Percentiles rank a stretch among this genome's conserved stretches.
phyloP scores from a whole-genome alignment of 2,888 invertebrate genomes.

The Plagodis pulveraria region DNA sequence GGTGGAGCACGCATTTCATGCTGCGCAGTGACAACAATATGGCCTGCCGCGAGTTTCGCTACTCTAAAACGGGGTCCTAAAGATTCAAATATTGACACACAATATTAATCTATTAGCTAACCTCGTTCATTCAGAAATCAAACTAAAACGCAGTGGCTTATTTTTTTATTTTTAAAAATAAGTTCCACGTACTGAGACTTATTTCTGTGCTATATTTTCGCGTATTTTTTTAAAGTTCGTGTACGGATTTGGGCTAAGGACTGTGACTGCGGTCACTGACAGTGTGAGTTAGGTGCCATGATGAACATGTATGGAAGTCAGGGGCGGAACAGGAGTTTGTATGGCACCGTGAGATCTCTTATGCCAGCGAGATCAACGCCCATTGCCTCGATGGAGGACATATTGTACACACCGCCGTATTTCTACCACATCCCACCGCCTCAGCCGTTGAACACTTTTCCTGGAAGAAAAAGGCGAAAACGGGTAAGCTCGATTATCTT shows the following conservation, averaged over 20 bases:
- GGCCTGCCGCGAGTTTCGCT: slow-evolving; percentile 51
- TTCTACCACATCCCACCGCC: slow-evolving; percentile 78
- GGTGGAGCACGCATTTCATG: slow-evolving; percentile 59
- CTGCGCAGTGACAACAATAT: slow-evolving; percentile 52
- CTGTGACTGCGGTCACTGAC: neutral
- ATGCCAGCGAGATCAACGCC: slow-evolving; percentile 65
- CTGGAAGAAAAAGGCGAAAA: slow-evolving; percentile 78
- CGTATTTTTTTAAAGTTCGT: slow-evolving; percentile 5
- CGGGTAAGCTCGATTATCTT: slow-evolving; percentile 53
- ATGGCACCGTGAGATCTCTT: slow-evolving; percentile 77
- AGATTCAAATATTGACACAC: slow-evolving; percentile 66
- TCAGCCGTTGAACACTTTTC: slow-evolving; percentile 74
- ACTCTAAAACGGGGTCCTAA: slow-evolving; percentile 57
- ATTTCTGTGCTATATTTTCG: slow-evolving; percentile 17
- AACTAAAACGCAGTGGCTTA: slow-evolving; percentile 59
- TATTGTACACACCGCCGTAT: slow-evolving; percentile 70
- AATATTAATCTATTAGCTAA: slow-evolving; percentile 71
- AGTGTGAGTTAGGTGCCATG: slow-evolving; percentile 50
- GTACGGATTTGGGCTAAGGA: neutral
- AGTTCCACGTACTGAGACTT: slow-evolving; percentile 54
- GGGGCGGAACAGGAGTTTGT: slow-evolving; percentile 65
- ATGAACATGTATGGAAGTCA: slow-evolving; percentile 70
- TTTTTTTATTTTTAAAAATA: slow-evolving; percentile 73
- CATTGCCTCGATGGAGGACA: slow-evolving; percentile 62
- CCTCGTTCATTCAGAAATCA: slow-evolving; percentile 42